Evolutionary conservation across 1,140 invertebrate genomes (phyloP).

Genomic region (Acromyrmex heyeri): DNA sequence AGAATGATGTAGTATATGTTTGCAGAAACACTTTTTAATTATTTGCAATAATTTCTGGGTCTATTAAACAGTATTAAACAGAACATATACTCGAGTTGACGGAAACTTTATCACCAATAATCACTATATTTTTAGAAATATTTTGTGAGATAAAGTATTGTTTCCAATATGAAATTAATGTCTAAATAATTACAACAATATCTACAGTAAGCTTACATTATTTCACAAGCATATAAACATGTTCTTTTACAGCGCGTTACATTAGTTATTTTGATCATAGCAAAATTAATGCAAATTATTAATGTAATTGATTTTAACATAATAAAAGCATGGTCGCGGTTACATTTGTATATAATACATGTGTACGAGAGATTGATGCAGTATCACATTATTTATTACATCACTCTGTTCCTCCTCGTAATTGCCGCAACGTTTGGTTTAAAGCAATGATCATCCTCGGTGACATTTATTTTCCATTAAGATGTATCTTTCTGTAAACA

Average conservation of each 20-base stretch:
- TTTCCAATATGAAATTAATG: not conserved
- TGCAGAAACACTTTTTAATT: not conserved
- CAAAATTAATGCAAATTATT: slow-evolving; percentile 1
- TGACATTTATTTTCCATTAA: slow-evolving; percentile 58
- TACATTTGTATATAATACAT: not conserved
- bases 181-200: not conserved
- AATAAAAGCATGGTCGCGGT: not conserved
- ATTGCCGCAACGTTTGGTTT: slow-evolving; percentile 53
- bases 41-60: not conserved
- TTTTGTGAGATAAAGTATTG: not conserved
- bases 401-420: not conserved
- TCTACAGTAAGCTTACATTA: not conserved
- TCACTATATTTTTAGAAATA: not conserved
- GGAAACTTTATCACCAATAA: not conserved
- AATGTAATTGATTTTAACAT: not conserved
- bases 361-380: not conserved
- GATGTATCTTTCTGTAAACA: slow-evolving; percentile 25
- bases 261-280: not conserved
- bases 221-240: not conserved
- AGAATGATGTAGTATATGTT: not conserved
- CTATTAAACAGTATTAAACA: not conserved
- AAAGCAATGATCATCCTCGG: slow-evolving; percentile 39
- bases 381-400: slow-evolving; percentile 34
- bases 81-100: not conserved
- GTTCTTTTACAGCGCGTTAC: not conserved